phyloP scores from a whole-genome alignment of 2,113 vertebrate genomes.

The Trogon surrucura region DNA sequence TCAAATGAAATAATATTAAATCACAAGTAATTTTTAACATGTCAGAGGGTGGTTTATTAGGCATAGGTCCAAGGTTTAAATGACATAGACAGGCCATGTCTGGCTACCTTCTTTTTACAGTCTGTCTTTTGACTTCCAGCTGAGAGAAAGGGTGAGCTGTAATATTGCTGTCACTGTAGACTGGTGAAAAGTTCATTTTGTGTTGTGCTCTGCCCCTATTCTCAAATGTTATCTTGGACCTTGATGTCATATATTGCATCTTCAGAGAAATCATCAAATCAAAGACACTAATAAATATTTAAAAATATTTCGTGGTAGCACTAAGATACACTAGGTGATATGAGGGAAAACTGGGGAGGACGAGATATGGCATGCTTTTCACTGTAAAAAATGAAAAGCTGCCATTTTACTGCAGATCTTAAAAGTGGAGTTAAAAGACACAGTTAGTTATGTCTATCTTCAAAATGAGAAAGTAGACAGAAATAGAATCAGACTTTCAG shows the following conservation, averaged over 20 bases:
- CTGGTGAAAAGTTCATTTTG: neutral
- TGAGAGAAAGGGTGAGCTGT: neutral
- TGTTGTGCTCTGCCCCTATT: neutral
- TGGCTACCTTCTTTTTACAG: neutral
- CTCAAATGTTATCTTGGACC: neutral
- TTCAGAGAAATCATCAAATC: neutral
- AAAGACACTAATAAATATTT: neutral
- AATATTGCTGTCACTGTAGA: neutral
- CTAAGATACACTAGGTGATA: rapidly evolving
- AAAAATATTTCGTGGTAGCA: neutral
- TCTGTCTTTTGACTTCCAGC: neutral
- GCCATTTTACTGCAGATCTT: neutral
- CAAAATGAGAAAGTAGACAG: neutral
- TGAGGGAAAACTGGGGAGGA: rapidly evolving
- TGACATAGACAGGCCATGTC: neutral
- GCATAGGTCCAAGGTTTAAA: neutral
- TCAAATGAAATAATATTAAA: neutral
- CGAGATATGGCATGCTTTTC: neutral
- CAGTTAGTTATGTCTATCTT: rapidly evolving
- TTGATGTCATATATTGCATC: rapidly evolving
- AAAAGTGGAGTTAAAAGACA: neutral
- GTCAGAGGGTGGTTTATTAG: neutral
- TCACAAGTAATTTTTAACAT: neutral
- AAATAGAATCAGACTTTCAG: neutral
- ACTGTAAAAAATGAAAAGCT: neutral